phyloP scores from a whole-genome alignment of 2,888 invertebrate genomes.

The Melanostoma mellinum region DNA sequence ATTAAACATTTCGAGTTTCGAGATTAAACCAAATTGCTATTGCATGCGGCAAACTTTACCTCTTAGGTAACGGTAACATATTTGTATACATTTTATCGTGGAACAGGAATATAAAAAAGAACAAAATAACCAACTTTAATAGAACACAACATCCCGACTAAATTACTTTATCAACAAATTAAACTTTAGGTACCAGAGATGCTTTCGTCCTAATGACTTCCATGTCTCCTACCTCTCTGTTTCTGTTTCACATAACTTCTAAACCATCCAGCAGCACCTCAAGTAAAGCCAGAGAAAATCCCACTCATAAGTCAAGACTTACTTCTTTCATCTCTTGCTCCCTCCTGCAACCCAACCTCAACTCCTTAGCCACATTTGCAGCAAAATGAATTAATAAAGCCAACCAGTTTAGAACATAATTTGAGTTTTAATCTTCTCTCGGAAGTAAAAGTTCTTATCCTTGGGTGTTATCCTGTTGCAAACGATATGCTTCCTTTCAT shows the following conservation, averaged over 20 bases:
- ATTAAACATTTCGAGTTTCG: conserved; percentile 28
- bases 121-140: not conserved
- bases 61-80: not conserved
- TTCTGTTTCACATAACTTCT: conserved; percentile 4
- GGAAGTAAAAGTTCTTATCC: conserved; percentile 60
- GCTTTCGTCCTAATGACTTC: conserved; percentile 55
- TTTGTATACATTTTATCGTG: conserved; percentile 18
- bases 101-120: not conserved
- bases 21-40: conserved; percentile 35
- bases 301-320: conserved; percentile 4
- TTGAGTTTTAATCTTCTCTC: conserved; percentile 71
- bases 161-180: conserved; percentile 66
- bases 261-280: not conserved
- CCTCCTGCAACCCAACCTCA: conserved; percentile 15
- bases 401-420: conserved; percentile 70
- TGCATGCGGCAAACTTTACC: conserved; percentile 45
- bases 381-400: conserved; percentile 68
- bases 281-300: not conserved
- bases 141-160: conserved; percentile 26
- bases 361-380: conserved; percentile 26
- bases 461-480: conserved; percentile 42
- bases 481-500: conserved; percentile 19
- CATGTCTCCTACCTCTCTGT: not conserved
- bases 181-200: conserved; percentile 46
- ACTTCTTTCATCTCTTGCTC: not conserved